Evolutionary conservation across 2,797 vertebrate species (phyloP), one percentile per base, ranked within the genome.

Genomic region (Sebastes steindachneri): DNA sequence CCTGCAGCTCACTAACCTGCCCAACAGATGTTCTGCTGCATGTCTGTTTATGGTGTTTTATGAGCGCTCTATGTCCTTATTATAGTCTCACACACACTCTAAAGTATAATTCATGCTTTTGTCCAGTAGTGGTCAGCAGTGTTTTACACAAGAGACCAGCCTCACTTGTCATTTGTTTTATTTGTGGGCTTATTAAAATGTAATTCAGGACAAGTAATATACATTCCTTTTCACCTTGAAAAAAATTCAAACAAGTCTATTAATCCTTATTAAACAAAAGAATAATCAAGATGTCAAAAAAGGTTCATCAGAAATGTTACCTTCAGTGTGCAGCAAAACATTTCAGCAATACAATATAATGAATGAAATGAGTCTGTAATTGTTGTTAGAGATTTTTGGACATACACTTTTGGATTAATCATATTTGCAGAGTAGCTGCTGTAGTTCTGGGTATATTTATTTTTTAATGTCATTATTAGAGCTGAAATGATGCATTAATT

Each of bases 41-140:
- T 79, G 88, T 83, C 86, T 86, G 88, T 84, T 89, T 89, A 83
- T 84, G 84, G 70, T 77, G 80, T 69, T 84, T 84, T 37, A 79
- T 55, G 66, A 77, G 73, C 48, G 58, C 79, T 31, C 3, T 25
- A 6, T 35, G 75, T 80, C 4, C 68, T 1, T 5, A 48, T 48
- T 48, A 23, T 12, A 37, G 31, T 73, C 53, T 82, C 77, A 35
- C 29, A 28, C 62, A 15, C 25, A 9, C 6, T 65, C 17, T 8
- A 5, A 19, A 60, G 31, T 19, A 85, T 57, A 66, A 45, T 80
- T 82, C 77, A 72, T 55, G 41, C 31, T 54, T 82, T 62, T 85
- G 69, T 66, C 81, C 87, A 88, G 80, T 75, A 80, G 83, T 89
- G 80, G 80, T 88, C 88, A 93, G 83, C 59, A 81, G 59, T 72